A percentile compares a stretch with the other conserved stretches of the same genome.
These are phyloP conservation scores for Dyspetes luteomarginatus DNA, from an alignment of 2,888 invertebrate genomes.

Conservation along the genomic window DNA sequence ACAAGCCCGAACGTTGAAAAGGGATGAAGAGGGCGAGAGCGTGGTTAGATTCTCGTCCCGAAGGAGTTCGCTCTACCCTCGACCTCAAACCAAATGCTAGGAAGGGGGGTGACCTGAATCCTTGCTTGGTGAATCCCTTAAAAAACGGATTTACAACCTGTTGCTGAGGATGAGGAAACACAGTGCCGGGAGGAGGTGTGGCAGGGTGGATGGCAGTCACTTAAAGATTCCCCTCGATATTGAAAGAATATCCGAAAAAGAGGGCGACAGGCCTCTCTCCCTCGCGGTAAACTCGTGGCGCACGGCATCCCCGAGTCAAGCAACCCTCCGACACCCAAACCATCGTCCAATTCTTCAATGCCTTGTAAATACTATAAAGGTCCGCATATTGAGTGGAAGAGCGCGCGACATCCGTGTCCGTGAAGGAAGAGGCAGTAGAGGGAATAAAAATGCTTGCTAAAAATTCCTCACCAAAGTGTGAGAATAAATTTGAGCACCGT, in stretches of 20 bases:
- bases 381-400: constrained; percentile 79
- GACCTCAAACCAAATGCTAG: constrained; percentile 80
- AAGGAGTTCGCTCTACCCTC: constrained; percentile 80
- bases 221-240: constrained; percentile 84
- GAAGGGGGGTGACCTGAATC: constrained; percentile 49
- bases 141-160: constrained; percentile 81
- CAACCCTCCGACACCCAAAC: constrained; percentile 60
- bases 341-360: constrained; percentile 74
- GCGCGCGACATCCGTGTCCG: constrained; percentile 60
- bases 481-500: constrained; percentile 45
- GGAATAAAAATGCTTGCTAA: constrained; percentile 40
- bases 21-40: constrained; percentile 67
- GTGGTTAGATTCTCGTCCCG: constrained; percentile 73
- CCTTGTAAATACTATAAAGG: constrained; percentile 79
- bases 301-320: constrained; percentile 48
- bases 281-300: constrained; percentile 42
- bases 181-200: constrained; percentile 39
- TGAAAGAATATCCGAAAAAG: constrained; percentile 83
- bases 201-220: constrained; percentile 74
- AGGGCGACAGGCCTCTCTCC: constrained; percentile 71
- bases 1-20: constrained; percentile 63
- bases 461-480: constrained; percentile 45
- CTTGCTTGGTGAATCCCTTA: constrained; percentile 62
- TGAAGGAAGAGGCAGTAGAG: not conserved
- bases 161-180: constrained; percentile 75